Evolutionary conservation across 2,888 invertebrate species (phyloP).

Genomic region (Schizaphis graminum): DNA sequence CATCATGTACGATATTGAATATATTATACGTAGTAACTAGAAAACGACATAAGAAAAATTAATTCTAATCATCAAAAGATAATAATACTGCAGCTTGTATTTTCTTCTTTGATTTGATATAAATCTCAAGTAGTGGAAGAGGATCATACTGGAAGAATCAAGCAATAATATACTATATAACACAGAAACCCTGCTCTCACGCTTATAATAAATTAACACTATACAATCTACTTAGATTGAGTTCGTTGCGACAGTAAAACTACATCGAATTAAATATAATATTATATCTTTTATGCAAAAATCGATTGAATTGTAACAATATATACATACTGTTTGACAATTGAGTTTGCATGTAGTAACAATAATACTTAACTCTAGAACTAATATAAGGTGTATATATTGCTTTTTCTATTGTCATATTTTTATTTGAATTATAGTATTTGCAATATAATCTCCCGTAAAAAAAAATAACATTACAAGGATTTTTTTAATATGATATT

Average conservation of each 20-base stretch:
- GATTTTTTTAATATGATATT: not conserved
- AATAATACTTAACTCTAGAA: not conserved
- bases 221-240: not conserved
- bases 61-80: not conserved
- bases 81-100: not conserved
- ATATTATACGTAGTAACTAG: not conserved
- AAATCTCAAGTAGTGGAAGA: not conserved
- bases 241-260: not conserved
- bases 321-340: not conserved
- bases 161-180: not conserved
- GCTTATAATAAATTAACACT: not conserved
- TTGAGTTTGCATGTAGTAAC: not conserved
- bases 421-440: slow-evolving; percentile 8
- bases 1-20: not conserved
- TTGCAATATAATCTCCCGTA: not conserved
- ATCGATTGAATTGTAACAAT: not conserved
- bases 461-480: not conserved
- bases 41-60: not conserved
- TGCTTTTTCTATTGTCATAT: not conserved
- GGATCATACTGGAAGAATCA: not conserved
- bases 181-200: not conserved
- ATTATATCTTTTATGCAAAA: not conserved
- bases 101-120: not conserved
- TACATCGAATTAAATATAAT: not conserved
- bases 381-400: not conserved